Conservation (phyloP, 92 coral and sea anemone species). For the Isaurus tuberculatus region DNA sequence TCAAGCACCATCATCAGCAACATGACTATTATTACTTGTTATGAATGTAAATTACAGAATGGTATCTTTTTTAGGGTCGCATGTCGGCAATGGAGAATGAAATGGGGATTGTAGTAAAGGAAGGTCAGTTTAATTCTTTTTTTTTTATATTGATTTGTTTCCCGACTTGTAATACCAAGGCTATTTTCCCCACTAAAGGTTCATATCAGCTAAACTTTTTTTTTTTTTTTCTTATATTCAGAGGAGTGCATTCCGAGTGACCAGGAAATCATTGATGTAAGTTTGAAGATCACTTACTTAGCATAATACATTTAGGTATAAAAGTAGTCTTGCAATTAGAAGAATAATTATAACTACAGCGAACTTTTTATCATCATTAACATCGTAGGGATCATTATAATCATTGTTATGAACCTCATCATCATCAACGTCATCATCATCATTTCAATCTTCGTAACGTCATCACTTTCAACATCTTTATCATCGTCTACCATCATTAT, state of each 20-base stretch:
- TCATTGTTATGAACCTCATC: too few species aligned
- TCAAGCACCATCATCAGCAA: too few species aligned
- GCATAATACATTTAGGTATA: too few species aligned
- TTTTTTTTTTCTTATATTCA: not conserved
- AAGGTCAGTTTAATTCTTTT: not conserved
- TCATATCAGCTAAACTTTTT: not conserved
- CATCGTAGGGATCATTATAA: not conserved
- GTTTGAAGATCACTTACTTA: too few species aligned
- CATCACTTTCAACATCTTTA: not conserved
- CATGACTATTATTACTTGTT: too few species aligned
- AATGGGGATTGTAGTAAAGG: not conserved
- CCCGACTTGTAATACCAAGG: not conserved
- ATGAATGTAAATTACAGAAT: not conserved
- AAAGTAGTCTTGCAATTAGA: too few species aligned
- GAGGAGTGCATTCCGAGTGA: slow-evolving; percentile 39
- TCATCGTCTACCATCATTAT: not conserved
- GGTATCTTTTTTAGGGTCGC: not conserved
- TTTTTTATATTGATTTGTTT: not conserved
- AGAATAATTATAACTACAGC: too few species aligned
- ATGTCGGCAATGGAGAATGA: not conserved
- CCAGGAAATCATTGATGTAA: slow-evolving; percentile 37
- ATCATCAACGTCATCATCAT: too few species aligned
- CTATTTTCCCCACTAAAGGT: too few species aligned
- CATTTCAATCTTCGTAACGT: not conserved
- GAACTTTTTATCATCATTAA: not conserved